Conservation (phyloP, 2,888 invertebrate species). For the Neuroscelio doddi region DNA sequence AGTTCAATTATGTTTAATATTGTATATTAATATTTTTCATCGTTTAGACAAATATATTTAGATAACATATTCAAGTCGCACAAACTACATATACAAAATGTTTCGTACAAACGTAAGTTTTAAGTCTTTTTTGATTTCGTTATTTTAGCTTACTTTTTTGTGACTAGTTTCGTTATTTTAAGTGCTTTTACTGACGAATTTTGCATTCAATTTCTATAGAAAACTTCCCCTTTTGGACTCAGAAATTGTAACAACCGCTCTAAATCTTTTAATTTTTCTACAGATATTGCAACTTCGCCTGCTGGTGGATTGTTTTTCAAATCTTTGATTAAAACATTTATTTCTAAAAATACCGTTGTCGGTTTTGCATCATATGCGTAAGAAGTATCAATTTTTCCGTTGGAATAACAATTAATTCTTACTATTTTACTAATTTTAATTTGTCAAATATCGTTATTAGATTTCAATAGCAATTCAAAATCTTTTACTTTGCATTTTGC, state of each 20-base stretch:
- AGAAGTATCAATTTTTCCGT: conserved; percentile 14
- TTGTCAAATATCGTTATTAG: too few relatives aligned
- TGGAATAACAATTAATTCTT: conserved; percentile 22
- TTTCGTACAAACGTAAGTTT: too few relatives aligned
- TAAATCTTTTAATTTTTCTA: conserved; percentile 9
- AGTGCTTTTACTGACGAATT: neutral
- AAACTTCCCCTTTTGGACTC: conserved; percentile 4
- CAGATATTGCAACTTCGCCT: neutral
- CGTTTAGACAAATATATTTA: too few relatives aligned
- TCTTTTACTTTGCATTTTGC: too few relatives aligned
- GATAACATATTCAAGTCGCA: too few relatives aligned
- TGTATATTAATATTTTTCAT: too few relatives aligned
- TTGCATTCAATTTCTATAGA: neutral
- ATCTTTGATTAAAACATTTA: conserved; percentile 1
- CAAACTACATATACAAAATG: too few relatives aligned
- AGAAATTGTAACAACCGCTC: conserved; percentile 2
- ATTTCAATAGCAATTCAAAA: too few relatives aligned
- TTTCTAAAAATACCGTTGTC: neutral
- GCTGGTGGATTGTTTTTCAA: neutral
- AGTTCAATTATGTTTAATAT: too few relatives aligned
- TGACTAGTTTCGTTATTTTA: too few relatives aligned
- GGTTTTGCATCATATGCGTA: conserved; percentile 13
- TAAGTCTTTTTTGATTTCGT: too few relatives aligned
- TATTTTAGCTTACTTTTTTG: too few relatives aligned
- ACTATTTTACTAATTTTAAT: conserved; percentile 15